phyloP scores from a whole-genome alignment of 2,113 vertebrate species.

The Carlito syrichta region DNA sequence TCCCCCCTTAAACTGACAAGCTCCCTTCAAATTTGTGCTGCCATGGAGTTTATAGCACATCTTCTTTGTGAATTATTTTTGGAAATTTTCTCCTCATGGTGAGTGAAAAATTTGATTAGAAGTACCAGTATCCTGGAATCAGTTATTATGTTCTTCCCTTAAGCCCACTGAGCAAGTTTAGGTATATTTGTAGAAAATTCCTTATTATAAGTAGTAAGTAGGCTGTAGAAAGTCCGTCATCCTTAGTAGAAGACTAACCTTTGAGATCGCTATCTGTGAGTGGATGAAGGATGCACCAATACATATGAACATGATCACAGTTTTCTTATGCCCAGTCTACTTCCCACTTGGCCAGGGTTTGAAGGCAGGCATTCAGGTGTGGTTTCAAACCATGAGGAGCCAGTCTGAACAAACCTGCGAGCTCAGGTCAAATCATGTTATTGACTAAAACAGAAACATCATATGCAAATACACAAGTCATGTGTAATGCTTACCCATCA shows the following conservation, averaged over 20 bases:
- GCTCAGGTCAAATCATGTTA: neutral
- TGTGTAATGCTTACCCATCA: neutral
- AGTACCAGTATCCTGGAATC: neutral
- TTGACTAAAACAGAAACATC: slow-evolving; percentile 2
- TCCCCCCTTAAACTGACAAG: neutral
- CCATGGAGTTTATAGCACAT: neutral
- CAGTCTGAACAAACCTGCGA: neutral
- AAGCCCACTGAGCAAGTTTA: neutral
- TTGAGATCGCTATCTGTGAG: neutral
- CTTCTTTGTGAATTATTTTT: neutral
- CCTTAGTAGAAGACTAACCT: neutral
- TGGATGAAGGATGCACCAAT: neutral
- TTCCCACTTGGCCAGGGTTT: neutral
- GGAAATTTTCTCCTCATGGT: neutral
- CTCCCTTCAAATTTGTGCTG: neutral
- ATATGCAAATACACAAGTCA: slow-evolving; percentile 59
- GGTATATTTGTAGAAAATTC: neutral
- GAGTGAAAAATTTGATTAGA: neutral
- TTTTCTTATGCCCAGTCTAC: neutral
- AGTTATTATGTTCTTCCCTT: neutral
- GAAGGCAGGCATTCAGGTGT: neutral
- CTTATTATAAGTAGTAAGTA: neutral
- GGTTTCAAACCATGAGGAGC: neutral
- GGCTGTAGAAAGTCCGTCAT: neutral
- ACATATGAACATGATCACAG: neutral